Evolutionary conservation across 2,888 invertebrate species (phyloP), one percentile per base, ranked within the genome.

Genomic region (Mythimna albipuncta): DNA sequence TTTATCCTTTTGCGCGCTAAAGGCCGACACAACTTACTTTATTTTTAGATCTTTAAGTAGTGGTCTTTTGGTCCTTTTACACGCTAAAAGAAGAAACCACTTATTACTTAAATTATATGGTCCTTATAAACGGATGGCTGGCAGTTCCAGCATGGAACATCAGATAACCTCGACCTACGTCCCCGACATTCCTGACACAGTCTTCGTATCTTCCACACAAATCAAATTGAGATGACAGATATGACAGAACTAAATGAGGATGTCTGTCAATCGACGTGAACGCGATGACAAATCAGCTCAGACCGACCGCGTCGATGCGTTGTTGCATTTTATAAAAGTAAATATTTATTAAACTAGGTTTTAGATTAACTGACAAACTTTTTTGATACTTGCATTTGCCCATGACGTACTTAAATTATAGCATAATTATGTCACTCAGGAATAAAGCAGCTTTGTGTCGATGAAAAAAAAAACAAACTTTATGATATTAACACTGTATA

Each of bases 161-260:
- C n/a, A 74, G 62, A 74, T 52, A 74, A 35, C 41, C 41, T 38
- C 52, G 10, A 79, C 11, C 38, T 59, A 38, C 44, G 69, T 32
- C 44, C 52, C 38, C 38, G 19, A 47, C 21, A 54, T 78, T 78
- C n/a, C 13, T 50, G 41, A 41, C 44, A 52, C 5, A 50, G 26
- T 79, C 62, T 58, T 79, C 19, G 32, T 64, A 74, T 74, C 52
- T 73, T 54, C 38, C 58, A 47, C 74, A 80, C 59, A 76, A 80
- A 66, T 77, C 66, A 66, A 81, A 81, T 77, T 75, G 75, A 75
- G 54, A 80, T 54, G 59, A 50, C 75, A 74, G 54, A 47, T 64
- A 64, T 52, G 80, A 54, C 75, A 80, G 38, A 2, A n/a, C 0
- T 41, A 19, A 80, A 81, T 81, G 75, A 62, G 81, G 75, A 76